Evolutionary conservation across 2,888 invertebrate genomes (phyloP), one percentile per base, ranked within the genome.

Genomic region (Ptychoptera contaminata): DNA sequence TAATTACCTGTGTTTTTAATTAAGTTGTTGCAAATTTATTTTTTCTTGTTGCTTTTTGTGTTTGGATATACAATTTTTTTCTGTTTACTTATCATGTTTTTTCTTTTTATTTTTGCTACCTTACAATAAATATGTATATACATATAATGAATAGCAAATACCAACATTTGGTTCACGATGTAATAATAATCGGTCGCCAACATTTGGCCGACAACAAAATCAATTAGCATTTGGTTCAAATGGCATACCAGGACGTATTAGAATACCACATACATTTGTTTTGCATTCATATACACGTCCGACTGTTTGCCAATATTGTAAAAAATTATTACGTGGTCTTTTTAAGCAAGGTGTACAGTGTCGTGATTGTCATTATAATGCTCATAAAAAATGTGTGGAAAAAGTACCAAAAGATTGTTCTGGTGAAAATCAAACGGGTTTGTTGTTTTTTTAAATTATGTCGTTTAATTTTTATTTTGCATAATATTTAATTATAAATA

Each of bases 321-420:
- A 92, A 68, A 92, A 92, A 68, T 75, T 98, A 55, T 75, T 98
- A 50, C 84, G 86, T 53, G 97, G 97, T 0, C 71, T 97, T 42
- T 93, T 96, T 69, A 90, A 88, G 62, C 96, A 97, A 69, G 97
- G 97, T 46, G 69, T 93, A 54, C 97, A 97, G 67, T 98, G 98
- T 67, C 82, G 85, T 65, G 97, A 96, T 71, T 94, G 94, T 67
- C 90, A 90, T 62, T 92, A 88, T 69, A 94, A 94, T 70, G 86
- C 86, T 49, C 94, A 96, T 67, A 84, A 92, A 63, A 94, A 93
- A 66, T 94, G 94, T 60, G 73, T 87, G 58, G 86, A 87, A 32
- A 79, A 79, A 67, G 81, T 90, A 59, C 88, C 91, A 32, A 87
- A 84, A 67, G 88, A 91, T 67, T 92, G 92, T 65, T 77, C 82